Base-by-base conservation (phyloP, 2,113 vertebrate genomes). In the Ammodramus savannarum region DNA sequence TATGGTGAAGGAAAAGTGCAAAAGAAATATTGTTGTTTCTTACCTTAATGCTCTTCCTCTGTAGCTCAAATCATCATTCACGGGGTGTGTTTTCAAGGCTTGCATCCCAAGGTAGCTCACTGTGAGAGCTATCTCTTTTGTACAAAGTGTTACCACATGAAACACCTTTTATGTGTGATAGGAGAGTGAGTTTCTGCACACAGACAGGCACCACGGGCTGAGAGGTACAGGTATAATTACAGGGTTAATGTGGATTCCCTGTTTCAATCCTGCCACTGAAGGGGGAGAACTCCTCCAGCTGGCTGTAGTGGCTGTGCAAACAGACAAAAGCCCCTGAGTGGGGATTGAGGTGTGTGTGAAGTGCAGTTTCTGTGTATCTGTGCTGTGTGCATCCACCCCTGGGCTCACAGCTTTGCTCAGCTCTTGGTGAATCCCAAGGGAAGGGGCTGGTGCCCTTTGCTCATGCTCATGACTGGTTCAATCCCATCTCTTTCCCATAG, bases 391-490 rank as follows among this genome's bases (percentile, higher is more conserved):
- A 2, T 11, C 43, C 62, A n/a, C 32, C 43, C 23, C 59, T 19
- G n/a, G 15, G 10, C 66, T 59, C 52, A 13, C 72, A 38, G 49
- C 14, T 69, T 38, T 34, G 4, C 44, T 44, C 4, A 16, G 52
- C 21, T 6, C 32, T 16, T 9, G 13, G 16, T 20, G 43, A 38
- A 49, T 23, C 10, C 23, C 23, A 3, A 13, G 8, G 21, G 16
- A 57, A 31, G 32, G 9, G 19, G 38, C 43, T 71, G 17, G 1
- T 41, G 63, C 1, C 39, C n/a, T 41, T 62, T 9, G 16, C 34
- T 74, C 7, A 0, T 2, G 25, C 9, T 43, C 7, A 1, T 25
- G 55, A 10, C 39, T 34, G n/a, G 5, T 27, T 2, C n/a, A 39
- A 57, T 7, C 22, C 32, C 16, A 22, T 11, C 52, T 41, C 36